These are phyloP conservation scores for Chloromyia formosa DNA, from an alignment of 2,888 invertebrate genomes.

Conservation along the genomic window DNA sequence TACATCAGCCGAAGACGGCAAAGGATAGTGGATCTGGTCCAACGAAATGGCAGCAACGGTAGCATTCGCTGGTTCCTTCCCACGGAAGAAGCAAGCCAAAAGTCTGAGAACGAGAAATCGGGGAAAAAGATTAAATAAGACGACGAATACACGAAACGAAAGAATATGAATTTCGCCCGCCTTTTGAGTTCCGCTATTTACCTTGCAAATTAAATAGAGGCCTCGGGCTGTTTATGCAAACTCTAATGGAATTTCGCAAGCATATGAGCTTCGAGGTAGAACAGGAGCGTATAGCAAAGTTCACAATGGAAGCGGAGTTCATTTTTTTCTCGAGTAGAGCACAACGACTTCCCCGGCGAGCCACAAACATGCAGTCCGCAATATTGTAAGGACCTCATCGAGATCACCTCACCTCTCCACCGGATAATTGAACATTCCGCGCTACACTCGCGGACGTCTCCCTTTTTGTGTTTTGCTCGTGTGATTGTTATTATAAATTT, in stretches of 20 bases:
- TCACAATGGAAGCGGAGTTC: constrained; percentile 22
- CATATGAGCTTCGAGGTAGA: constrained; percentile 45
- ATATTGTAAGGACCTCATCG: too few species aligned
- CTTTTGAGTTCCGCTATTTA: constrained; percentile 43
- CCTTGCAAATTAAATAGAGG: constrained; percentile 48
- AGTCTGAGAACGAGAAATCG: neutral
- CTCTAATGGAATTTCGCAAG: constrained; percentile 49
- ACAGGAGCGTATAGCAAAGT: neutral
- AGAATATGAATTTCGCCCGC: constrained; percentile 44
- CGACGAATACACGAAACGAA: constrained; percentile 16
- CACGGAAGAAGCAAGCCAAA: neutral
- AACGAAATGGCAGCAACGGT: neutral
- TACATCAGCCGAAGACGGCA: too few species aligned
- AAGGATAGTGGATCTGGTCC: too few species aligned
- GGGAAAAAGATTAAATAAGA: constrained; percentile 13
- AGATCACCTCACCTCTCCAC: too few species aligned
- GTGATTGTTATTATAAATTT: too few species aligned
- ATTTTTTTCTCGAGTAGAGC: too few species aligned
- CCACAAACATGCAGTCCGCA: too few species aligned
- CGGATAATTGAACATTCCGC: too few species aligned
- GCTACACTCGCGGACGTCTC: too few species aligned
- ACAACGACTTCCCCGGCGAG: too few species aligned
- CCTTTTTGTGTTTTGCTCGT: too few species aligned
- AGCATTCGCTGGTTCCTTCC: neutral
- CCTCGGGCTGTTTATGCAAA: constrained; percentile 48